phyloP scores from a whole-genome alignment of 2,888 invertebrate species.

The Drosophila acutilabella region DNA sequence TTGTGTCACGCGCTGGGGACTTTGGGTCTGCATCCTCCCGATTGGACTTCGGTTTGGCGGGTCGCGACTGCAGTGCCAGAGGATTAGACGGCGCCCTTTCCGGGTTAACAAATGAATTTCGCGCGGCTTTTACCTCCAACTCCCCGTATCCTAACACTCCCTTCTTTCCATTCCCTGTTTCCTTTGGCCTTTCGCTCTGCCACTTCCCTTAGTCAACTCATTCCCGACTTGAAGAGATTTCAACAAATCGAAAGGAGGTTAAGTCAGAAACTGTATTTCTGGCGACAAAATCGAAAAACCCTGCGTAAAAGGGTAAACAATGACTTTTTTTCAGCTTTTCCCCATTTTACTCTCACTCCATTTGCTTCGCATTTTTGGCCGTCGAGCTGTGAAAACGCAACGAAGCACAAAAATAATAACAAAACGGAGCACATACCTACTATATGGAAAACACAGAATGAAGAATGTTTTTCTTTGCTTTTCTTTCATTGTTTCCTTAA shows the following conservation, averaged over 20 bases:
- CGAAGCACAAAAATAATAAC: constrained; percentile 78
- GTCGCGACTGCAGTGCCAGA: constrained; percentile 69
- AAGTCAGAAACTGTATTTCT: constrained; percentile 26
- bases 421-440: constrained; percentile 47
- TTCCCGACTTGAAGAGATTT: constrained; percentile 66
- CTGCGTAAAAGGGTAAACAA: constrained; percentile 74
- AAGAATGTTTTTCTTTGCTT: constrained; percentile 63
- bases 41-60: constrained; percentile 44
- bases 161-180: not conserved
- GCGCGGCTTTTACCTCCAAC: constrained; percentile 47
- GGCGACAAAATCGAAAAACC: constrained; percentile 51
- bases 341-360: not conserved
- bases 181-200: not conserved
- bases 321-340: constrained; percentile 47
- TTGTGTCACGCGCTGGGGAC: constrained; percentile 69
- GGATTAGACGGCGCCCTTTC: constrained; percentile 71
- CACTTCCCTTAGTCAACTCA: not conserved
- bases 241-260: constrained; percentile 51
- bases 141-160: not conserved
- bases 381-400: constrained; percentile 71
- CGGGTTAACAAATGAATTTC: constrained; percentile 78
- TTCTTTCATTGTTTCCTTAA: constrained; percentile 13
- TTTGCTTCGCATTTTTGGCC: constrained; percentile 21
- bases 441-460: constrained; percentile 50
- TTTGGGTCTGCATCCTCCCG: constrained; percentile 59